phyloP scores from a whole-genome alignment of 2,888 invertebrate genomes.

The Callimorpha dominula region DNA sequence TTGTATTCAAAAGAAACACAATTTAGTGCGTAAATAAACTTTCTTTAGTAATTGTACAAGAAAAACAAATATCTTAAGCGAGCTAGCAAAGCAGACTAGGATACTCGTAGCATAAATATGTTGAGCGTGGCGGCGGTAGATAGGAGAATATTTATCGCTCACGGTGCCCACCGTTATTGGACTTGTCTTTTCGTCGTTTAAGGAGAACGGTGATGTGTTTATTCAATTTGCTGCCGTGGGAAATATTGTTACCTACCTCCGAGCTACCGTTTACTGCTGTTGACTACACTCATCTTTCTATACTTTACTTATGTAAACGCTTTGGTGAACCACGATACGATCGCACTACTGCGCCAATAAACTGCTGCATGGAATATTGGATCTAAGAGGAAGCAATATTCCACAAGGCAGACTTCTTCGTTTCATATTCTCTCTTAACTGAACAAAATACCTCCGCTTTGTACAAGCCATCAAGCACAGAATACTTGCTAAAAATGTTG shows the following conservation, averaged over 20 bases:
- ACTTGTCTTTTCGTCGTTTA: constrained; percentile 83
- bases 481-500: constrained; percentile 17
- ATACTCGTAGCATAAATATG: constrained; percentile 65
- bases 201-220: constrained; percentile 82
- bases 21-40: constrained; percentile 28
- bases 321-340: constrained; percentile 7
- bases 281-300: constrained; percentile 55
- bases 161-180: constrained; percentile 76
- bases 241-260: constrained; percentile 80
- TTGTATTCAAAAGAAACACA: no score
- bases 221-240: constrained; percentile 82
- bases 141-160: constrained; percentile 80
- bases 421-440: neutral
- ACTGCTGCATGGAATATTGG: neutral
- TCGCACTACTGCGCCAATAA: neutral
- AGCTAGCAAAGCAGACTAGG: constrained; percentile 66
- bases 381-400: constrained; percentile 1
- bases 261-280: constrained; percentile 65
- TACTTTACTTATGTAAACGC: constrained; percentile 40
- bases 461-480: neutral
- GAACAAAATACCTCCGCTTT: neutral
- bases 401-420: neutral
- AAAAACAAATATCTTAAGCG: constrained; percentile 63
- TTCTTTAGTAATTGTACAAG: constrained; percentile 38
- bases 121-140: constrained; percentile 64